phyloP scores from a whole-genome alignment of 1,140 invertebrate species.

The Drosophila ogumai region DNA sequence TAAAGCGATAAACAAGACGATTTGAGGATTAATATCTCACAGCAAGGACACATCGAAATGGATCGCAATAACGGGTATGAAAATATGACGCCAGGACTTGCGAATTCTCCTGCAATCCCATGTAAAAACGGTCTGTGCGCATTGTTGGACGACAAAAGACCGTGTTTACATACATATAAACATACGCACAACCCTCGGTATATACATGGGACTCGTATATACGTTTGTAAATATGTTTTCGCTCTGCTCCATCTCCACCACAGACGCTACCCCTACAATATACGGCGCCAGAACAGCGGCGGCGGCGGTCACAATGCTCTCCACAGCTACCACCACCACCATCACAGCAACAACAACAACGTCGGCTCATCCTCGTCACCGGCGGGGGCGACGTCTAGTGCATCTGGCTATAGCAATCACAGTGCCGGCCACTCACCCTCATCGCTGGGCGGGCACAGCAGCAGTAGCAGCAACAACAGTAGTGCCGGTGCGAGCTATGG shows the following conservation, averaged over 20 bases:
- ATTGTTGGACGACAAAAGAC: slow-evolving; percentile 32
- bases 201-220: slow-evolving; percentile 25
- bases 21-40: slow-evolving; percentile 30
- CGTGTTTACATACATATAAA: slow-evolving; percentile 35
- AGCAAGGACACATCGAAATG: slow-evolving; percentile 53
- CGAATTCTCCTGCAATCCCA: not conserved
- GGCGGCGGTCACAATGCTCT: slow-evolving; percentile 41
- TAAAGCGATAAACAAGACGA: slow-evolving; percentile 63
- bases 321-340: slow-evolving; percentile 71
- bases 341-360: slow-evolving; percentile 59
- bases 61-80: slow-evolving; percentile 79
- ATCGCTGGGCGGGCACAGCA: slow-evolving; percentile 30
- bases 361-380: slow-evolving; percentile 46
- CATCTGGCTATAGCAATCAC: slow-evolving; percentile 67
- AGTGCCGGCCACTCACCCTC: slow-evolving; percentile 62
- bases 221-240: not conserved
- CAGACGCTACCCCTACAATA: slow-evolving; percentile 77
- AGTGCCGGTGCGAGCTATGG: slow-evolving; percentile 19
- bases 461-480: slow-evolving; percentile 27
- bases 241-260: slow-evolving; percentile 14
- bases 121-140: not conserved
- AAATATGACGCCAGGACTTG: not conserved
- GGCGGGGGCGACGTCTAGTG: slow-evolving; percentile 51
- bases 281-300: slow-evolving; percentile 67
- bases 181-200: slow-evolving; percentile 31